Conservation (phyloP, 1,140 invertebrate species). For the Augochlora pura region DNA sequence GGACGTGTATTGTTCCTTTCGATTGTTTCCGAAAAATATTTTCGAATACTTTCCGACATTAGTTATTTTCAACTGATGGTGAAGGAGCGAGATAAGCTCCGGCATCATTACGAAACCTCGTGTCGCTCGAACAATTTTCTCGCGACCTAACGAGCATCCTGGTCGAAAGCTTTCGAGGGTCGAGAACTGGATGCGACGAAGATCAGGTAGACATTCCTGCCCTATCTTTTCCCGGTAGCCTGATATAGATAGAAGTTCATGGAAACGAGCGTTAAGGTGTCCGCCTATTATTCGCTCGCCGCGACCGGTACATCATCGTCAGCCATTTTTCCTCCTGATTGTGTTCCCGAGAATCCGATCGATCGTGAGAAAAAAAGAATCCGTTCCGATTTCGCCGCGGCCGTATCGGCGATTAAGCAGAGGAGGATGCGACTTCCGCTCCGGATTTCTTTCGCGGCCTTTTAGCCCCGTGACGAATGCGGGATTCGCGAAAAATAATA, state of each 20-base stretch:
- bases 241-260: constrained; percentile 55
- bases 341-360: background rate
- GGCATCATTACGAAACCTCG: background rate
- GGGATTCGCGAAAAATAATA: background rate
- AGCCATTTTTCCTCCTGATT: background rate
- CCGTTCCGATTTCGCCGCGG: background rate
- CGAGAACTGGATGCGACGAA: constrained; percentile 33
- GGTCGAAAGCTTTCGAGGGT: constrained; percentile 3
- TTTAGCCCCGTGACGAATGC: background rate
- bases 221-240: constrained; percentile 58
- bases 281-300: constrained; percentile 30
- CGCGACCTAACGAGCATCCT: constrained; percentile 37
- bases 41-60: too few relatives aligned
- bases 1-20: too few relatives aligned
- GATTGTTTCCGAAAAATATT: too few relatives aligned
- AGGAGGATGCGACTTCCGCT: background rate
- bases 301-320: constrained; percentile 12
- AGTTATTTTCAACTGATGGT: background rate
- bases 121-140: constrained; percentile 1
- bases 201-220: constrained; percentile 52
- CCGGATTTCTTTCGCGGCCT: background rate
- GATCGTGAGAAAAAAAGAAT: background rate
- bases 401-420: background rate
- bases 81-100: background rate
- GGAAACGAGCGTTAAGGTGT: constrained; percentile 45